A percentile compares a stretch with the other conserved stretches of the same genome.
Evolutionary conservation across 2,113 vertebrate genomes (phyloP).

Genomic region (Tichodroma muraria): DNA sequence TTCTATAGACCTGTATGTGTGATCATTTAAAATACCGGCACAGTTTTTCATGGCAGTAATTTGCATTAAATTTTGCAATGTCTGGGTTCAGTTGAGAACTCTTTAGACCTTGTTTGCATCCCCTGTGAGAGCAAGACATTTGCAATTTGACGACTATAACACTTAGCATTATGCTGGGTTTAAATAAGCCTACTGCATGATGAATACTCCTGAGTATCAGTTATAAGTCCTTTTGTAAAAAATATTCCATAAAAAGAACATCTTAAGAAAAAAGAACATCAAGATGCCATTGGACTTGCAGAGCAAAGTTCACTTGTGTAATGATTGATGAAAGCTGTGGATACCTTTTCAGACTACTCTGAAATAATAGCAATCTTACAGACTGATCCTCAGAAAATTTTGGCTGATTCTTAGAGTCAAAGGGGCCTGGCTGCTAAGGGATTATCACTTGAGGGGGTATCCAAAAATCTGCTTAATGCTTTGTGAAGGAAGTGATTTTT

Average conservation of each 20-base stretch:
- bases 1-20: not conserved
- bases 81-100: not conserved
- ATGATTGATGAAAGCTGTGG: not conserved
- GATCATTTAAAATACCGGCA: not conserved
- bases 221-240: not conserved
- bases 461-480: not conserved
- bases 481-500: not conserved
- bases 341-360: not conserved
- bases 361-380: not conserved
- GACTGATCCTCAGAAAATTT: not conserved
- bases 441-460: not conserved
- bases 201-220: not conserved
- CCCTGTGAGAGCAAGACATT: not conserved
- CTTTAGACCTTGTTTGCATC: not conserved
- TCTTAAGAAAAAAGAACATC: not conserved
- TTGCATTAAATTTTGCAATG: not conserved
- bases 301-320: not conserved
- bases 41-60: not conserved
- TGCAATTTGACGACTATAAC: not conserved
- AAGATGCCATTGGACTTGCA: not conserved
- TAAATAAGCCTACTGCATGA: not conserved
- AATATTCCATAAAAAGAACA: slow-evolving; percentile 2
- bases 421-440: not conserved
- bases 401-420: not conserved
- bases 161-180: not conserved